Conservation (phyloP, 1,140 invertebrate species). For the Drosophila arawakana region DNA sequence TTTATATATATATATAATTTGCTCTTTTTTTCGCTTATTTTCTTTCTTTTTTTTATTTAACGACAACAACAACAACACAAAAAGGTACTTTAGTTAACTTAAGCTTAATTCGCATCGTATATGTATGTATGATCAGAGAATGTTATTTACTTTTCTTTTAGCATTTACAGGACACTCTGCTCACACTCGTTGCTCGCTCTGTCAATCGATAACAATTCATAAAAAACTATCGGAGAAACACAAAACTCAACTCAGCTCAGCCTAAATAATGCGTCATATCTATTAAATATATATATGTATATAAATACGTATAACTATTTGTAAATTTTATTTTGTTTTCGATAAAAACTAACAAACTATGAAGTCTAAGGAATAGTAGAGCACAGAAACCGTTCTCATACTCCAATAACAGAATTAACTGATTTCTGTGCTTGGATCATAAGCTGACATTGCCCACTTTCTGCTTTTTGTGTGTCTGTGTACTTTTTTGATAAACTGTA, state of each 20-base stretch:
- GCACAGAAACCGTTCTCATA: slow-evolving; percentile 31
- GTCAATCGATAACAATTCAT: background rate
- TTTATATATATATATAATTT: slow-evolving; percentile 26
- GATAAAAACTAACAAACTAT: slow-evolving; percentile 36
- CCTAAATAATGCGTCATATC: slow-evolving; percentile 1
- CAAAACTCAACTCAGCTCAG: slow-evolving; percentile 26
- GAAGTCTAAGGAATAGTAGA: slow-evolving; percentile 27
- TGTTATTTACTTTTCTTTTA: background rate
- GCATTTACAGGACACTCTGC: slow-evolving; percentile 23
- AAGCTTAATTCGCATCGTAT: slow-evolving; percentile 52
- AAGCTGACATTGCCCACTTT: background rate
- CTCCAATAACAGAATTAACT: slow-evolving; percentile 9
- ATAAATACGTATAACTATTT: background rate
- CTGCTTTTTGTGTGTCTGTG: slow-evolving; percentile 14
- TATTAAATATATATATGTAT: background rate
- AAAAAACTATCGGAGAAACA: background rate
- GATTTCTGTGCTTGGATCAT: slow-evolving; percentile 28
- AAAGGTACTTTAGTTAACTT: slow-evolving; percentile 70
- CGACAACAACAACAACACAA: slow-evolving; percentile 68
- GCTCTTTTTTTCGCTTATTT: slow-evolving; percentile 17
- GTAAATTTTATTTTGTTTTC: background rate
- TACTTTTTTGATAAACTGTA: slow-evolving; percentile 19
- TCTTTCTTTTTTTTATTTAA: slow-evolving; percentile 47
- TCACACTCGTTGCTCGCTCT: slow-evolving; percentile 9
- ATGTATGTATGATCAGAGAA: slow-evolving; percentile 26